Percentiles rank a stretch among this genome's conserved stretches.
These are phyloP conservation scores for Lepidochrysops patricia DNA, from an alignment of 2,888 invertebrate genomes.

Conservation along the genomic window DNA sequence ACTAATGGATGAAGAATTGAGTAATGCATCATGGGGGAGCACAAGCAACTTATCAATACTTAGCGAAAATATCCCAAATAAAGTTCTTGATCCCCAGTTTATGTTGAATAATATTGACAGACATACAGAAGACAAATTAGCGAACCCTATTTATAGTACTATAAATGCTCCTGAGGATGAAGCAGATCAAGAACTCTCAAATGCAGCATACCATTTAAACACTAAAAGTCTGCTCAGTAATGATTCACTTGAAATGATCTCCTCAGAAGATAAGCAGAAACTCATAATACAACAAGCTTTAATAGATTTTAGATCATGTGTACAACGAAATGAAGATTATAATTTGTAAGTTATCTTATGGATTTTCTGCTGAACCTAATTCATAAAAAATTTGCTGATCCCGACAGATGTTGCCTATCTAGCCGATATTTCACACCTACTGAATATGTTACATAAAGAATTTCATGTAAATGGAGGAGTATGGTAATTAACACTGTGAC, in stretches of 20 bases:
- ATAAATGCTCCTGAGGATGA: constrained; percentile 26
- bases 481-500: no score
- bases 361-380: no score
- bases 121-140: constrained; percentile 21
- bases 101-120: constrained; percentile 27
- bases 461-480: no score
- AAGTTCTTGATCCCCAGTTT: constrained; percentile 26
- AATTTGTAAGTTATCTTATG: constrained; percentile 47
- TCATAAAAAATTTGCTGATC: no score
- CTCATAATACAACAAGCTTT: constrained; percentile 40
- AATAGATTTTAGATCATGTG: constrained; percentile 42
- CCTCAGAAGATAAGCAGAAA: constrained; percentile 27
- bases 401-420: no score
- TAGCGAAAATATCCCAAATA: constrained; percentile 27
- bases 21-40: constrained; percentile 38
- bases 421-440: no score
- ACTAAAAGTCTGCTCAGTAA: constrained; percentile 40
- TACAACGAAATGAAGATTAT: constrained; percentile 38
- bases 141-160: background rate
- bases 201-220: constrained; percentile 18
- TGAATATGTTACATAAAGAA: no score
- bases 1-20: constrained; percentile 32
- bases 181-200: constrained; percentile 16
- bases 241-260: constrained; percentile 31
- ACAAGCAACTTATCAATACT: constrained; percentile 33